Percentiles rank a stretch among this genome's conserved stretches.
Conservation (phyloP, 2,888 invertebrate genomes). For the Drosophila rellima region DNA sequence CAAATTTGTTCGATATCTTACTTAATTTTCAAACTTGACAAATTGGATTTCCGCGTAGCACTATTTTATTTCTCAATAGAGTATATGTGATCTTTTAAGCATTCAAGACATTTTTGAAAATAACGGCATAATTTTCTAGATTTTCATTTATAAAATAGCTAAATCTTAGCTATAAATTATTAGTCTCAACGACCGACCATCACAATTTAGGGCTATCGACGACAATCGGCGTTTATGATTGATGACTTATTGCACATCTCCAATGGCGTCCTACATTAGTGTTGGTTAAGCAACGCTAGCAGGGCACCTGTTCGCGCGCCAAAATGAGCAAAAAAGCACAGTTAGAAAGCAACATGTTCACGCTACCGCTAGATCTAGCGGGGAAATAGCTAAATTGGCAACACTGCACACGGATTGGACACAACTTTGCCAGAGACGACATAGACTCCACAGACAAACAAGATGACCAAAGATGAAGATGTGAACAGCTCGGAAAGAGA, state of each 20-base stretch:
- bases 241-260: background rate
- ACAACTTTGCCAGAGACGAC: slow-evolving; percentile 14
- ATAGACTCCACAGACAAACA: slow-evolving; percentile 8
- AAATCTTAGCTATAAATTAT: background rate
- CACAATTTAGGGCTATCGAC: background rate
- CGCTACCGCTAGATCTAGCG: too few relatives aligned
- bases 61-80: too few relatives aligned
- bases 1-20: too few relatives aligned
- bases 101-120: background rate
- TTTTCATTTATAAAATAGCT: too few relatives aligned
- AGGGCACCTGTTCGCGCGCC: too few relatives aligned
- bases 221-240: background rate
- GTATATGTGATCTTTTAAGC: too few relatives aligned
- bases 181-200: background rate
- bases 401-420: background rate
- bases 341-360: too few relatives aligned
- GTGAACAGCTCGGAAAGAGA: slow-evolving; percentile 46
- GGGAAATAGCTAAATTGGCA: too few relatives aligned
- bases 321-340: too few relatives aligned
- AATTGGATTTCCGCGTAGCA: too few relatives aligned
- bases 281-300: too few relatives aligned
- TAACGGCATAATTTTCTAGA: background rate
- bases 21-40: too few relatives aligned
- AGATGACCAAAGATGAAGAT: slow-evolving; percentile 68
- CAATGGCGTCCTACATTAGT: background rate